phyloP scores from a whole-genome alignment of 2,797 vertebrate genomes.

The Tapera naevia region DNA sequence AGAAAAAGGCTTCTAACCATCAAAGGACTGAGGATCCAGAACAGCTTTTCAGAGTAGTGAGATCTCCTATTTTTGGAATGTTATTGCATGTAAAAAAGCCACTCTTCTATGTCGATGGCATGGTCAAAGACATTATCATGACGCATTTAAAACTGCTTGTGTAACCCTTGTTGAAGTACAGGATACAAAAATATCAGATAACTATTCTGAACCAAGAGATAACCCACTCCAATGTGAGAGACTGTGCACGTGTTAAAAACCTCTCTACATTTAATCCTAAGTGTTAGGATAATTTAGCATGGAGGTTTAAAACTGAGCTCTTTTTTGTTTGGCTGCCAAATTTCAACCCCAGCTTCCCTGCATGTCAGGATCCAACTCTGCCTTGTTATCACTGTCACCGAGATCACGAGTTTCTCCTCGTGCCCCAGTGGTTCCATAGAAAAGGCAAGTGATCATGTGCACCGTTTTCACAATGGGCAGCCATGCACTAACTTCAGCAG shows the following conservation, averaged over 20 bases:
- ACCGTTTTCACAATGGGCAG: neutral
- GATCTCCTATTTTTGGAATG: neutral
- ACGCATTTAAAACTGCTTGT: neutral
- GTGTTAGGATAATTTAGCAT: slow-evolving; percentile 13
- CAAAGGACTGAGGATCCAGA: neutral
- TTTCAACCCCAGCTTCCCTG: slow-evolving; percentile 5
- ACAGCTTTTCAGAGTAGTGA: neutral
- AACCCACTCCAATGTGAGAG: neutral
- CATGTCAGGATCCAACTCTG: neutral
- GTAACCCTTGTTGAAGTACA: neutral
- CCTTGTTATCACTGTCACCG: neutral
- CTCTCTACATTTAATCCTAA: neutral
- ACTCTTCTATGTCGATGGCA: neutral
- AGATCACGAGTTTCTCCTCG: slow-evolving; percentile 43
- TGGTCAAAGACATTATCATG: neutral
- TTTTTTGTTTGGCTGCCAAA: slow-evolving; percentile 40
- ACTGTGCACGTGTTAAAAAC: neutral
- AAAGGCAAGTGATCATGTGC: slow-evolving; percentile 23
- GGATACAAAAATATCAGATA: neutral
- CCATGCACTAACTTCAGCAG: neutral
- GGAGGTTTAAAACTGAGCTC: neutral
- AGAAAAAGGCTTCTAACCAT: neutral
- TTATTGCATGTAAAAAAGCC: neutral
- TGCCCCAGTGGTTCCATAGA: slow-evolving; percentile 36
- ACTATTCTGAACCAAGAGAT: neutral